phyloP scores from a whole-genome alignment of 37 sponge, comb jelly and placozoan species.

The Geodia barretti region DNA sequence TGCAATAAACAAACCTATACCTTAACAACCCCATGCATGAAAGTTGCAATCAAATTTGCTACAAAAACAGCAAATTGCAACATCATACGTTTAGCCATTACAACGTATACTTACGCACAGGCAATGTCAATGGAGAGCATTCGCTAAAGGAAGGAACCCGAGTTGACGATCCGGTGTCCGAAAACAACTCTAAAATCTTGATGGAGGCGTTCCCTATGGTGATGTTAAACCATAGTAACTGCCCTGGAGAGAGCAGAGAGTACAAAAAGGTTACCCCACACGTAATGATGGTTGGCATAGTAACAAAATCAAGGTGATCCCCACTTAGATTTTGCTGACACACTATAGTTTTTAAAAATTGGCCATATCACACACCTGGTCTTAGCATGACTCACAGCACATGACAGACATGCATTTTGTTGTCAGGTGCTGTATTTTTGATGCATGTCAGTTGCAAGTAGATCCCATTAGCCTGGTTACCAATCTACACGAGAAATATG shows the following conservation, averaged over 20 bases:
- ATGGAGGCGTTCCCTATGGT: conserved; percentile 92
- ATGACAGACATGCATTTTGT: neutral
- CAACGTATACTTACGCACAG: conserved; percentile 70
- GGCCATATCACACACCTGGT: neutral
- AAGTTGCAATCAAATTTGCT: no score
- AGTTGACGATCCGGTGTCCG: conserved; percentile 96
- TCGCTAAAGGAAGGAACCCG: conserved; percentile 87
- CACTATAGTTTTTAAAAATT: no score
- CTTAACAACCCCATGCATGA: no score
- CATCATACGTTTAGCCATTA: no score
- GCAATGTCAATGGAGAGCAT: conserved; percentile 61
- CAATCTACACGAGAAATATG: no score
- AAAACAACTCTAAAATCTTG: conserved; percentile 75
- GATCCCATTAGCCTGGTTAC: no score
- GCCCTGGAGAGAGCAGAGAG: conserved; percentile 39
- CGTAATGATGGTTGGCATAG: neutral
- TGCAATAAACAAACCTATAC: no score
- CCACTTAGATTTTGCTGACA: no score
- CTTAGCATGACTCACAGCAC: neutral
- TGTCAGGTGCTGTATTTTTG: neutral
- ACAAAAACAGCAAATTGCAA: no score
- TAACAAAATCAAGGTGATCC: neutral
- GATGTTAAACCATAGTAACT: conserved; percentile 86
- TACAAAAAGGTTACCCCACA: neutral
- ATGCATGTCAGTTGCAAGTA: neutral